Percentiles rank a stretch among this genome's conserved stretches.
phyloP scores from a whole-genome alignment of 2,113 vertebrate genomes.

The Thamnaconus septentrionalis region DNA sequence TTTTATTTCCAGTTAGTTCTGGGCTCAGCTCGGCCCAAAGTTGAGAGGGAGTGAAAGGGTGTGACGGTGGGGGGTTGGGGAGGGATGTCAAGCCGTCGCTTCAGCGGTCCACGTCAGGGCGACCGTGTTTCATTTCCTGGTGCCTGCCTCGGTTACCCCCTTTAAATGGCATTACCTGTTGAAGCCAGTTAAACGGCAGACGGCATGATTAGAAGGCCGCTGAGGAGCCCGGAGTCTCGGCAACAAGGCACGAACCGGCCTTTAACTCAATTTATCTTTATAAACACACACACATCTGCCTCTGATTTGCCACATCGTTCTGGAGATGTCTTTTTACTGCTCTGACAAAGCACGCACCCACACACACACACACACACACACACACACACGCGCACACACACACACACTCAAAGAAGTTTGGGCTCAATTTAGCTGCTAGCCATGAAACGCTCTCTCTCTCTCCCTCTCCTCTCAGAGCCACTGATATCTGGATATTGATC shows the following conservation, averaged over 20 bases:
- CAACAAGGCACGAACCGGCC: constrained; percentile 64
- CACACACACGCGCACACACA: too few relatives aligned
- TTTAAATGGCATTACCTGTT: constrained; percentile 80
- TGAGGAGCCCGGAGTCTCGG: constrained; percentile 61
- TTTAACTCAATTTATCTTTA: constrained; percentile 79
- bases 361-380: too few relatives aligned
- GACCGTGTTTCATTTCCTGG: constrained; percentile 81
- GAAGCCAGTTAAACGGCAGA: constrained; percentile 78
- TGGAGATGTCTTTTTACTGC: constrained; percentile 72
- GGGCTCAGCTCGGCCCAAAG: constrained; percentile 30
- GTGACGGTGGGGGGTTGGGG: neutral
- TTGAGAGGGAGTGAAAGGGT: constrained; percentile 24
- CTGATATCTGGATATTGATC: constrained; percentile 66
- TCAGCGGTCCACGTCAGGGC: constrained; percentile 67
- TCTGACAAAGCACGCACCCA: constrained; percentile 29
- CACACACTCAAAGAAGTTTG: constrained; percentile 49
- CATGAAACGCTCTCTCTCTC: constrained; percentile 58
- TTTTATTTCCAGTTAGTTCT: constrained; percentile 27
- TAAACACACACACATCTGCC: constrained; percentile 78
- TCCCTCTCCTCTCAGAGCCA: constrained; percentile 53
- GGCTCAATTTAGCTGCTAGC: constrained; percentile 68
- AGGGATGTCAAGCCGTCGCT: constrained; percentile 50
- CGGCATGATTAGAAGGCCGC: constrained; percentile 72
- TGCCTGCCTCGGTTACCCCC: constrained; percentile 67
- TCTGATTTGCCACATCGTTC: constrained; percentile 73